Base-by-base conservation (phyloP, 2,888 invertebrate species). In the Epistrophe grossulariae region DNA sequence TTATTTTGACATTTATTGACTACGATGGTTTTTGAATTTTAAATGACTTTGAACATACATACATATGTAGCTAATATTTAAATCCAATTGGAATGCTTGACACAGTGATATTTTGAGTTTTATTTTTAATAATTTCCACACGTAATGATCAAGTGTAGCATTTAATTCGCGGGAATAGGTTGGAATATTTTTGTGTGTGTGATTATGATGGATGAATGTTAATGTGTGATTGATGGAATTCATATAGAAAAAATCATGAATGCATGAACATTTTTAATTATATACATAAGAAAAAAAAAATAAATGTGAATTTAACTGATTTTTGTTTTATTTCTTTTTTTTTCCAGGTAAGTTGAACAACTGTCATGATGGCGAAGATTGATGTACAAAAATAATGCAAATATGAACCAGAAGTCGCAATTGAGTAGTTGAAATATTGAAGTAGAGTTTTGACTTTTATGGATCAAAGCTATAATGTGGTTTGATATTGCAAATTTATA, bases 311-410 rank as follows among this genome's bases (percentile, higher is more conserved):
- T 52, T 70, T 43, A 11, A 40, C 19, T 66, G 11, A 82, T 59
- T 50, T 45, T 24, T 68, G 9, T 60, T 74, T 74, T 40, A 38
- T 74, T 74, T 35, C 40, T 11, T 24, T 68, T 68, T 64, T 11
- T 64, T 78, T 84, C 8, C 57, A 84, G 79, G 83, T 83, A 79
- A 79, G 83, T 83, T 76, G 17, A 28, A 19, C 6, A 28, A 31
- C 15, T n/a, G n/a, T 59, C 52, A 31, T 24, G 8, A 7, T 55
- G 55, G 24, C 2, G 0, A 19, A 48, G 48, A 17, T 48, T 48
- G 9, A n/a, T 17, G 48, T 2, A 0, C 6, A 38, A 24, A 28
- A 28, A 24, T 40, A 24, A n/a, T 64, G 24, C 43, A 24, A 64
- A 64, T 45, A 1, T 1, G 24, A 62, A 9, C n/a, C n/a, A 43